These are phyloP conservation scores for Carduelis carduelis DNA, from an alignment of 2,797 vertebrate genomes.

Conservation along the genomic window DNA sequence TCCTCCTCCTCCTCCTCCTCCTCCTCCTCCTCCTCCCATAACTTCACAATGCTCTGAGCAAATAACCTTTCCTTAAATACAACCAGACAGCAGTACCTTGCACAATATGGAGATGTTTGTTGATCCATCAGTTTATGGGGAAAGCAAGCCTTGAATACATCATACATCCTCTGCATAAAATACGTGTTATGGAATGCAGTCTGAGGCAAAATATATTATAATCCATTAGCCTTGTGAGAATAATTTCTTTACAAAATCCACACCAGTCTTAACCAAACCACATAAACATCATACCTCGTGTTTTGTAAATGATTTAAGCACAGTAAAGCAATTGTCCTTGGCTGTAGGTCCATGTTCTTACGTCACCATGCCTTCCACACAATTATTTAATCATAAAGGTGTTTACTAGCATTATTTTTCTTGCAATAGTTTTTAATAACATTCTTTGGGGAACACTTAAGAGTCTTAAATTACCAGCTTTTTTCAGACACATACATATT, in stretches of 20 bases:
- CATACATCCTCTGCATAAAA: neutral
- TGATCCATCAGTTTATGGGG: neutral
- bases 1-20: neutral
- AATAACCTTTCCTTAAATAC: slow-evolving; percentile 3
- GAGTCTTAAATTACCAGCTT: slow-evolving; percentile 15
- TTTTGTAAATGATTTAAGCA: slow-evolving; percentile 4
- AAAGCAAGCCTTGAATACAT: neutral
- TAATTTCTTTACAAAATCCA: neutral
- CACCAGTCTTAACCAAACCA: neutral
- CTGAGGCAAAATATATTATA: slow-evolving; percentile 13
- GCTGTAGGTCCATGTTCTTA: slow-evolving; percentile 13
- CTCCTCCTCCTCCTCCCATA: neutral
- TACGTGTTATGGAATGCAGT: neutral
- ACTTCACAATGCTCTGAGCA: neutral
- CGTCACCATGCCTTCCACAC: neutral
- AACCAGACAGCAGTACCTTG: neutral
- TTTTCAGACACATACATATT: neutral
- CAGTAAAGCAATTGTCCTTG: slow-evolving; percentile 33
- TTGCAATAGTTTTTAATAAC: slow-evolving; percentile 17
- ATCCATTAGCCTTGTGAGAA: slow-evolving; percentile 17
- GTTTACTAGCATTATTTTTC: slow-evolving; percentile 31
- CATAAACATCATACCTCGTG: slow-evolving; percentile 6
- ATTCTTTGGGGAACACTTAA: neutral
- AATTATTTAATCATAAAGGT: slow-evolving; percentile 32
- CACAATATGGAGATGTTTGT: neutral